Conservation (phyloP, 2,113 vertebrate species). For the Neomonachus schauinslandi region DNA sequence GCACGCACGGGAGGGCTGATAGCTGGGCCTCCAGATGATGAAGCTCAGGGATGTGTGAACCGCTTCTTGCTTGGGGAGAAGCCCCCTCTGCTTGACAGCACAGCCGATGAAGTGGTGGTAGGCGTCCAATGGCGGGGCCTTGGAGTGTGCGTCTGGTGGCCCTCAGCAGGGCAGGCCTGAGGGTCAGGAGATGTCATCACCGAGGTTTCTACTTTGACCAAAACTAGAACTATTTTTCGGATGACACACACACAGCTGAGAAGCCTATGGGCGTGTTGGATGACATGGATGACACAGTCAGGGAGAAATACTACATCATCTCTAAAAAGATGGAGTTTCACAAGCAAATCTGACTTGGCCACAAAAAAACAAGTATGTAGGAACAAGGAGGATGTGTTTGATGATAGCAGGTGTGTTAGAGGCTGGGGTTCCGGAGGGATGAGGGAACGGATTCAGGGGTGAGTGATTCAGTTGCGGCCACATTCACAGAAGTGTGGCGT, state of each 20-base stretch:
- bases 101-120: rapidly evolving
- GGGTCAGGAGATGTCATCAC: background rate
- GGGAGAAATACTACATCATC: background rate
- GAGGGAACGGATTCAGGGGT: rapidly evolving
- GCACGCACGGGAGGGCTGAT: rapidly evolving
- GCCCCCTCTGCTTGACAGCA: rapidly evolving
- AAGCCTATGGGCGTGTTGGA: rapidly evolving
- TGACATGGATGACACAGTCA: too few relatives aligned
- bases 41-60: rapidly evolving
- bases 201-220: background rate
- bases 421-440: rapidly evolving
- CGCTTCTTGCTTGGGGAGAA: background rate
- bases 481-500: rapidly evolving
- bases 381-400: background rate
- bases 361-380: rapidly evolving
- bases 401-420: background rate
- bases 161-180: background rate
- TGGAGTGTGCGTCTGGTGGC: background rate
- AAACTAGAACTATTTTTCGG: background rate
- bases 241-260: background rate
- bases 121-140: rapidly evolving
- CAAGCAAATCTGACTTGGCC: background rate
- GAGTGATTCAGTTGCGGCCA: rapidly evolving
- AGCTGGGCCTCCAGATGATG: background rate
- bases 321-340: background rate